A percentile compares a stretch with the other conserved stretches of the same genome.
These are phyloP conservation scores for Pharmacophagus antenor DNA, from an alignment of 2,888 invertebrate species.

Conservation along the genomic window DNA sequence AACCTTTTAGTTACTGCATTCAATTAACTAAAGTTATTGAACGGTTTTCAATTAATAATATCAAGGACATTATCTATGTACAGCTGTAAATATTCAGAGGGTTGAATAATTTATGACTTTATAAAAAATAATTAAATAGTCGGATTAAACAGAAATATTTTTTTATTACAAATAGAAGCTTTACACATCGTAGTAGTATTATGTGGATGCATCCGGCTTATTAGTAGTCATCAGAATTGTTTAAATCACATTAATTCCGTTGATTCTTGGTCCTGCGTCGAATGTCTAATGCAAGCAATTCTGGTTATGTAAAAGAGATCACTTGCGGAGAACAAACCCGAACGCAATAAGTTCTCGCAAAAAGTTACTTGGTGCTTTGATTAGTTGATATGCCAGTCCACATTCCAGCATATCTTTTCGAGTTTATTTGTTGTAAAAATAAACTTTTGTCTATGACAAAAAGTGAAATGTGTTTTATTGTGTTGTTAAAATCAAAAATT, in stretches of 20 bases:
- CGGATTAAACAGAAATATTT: neutral
- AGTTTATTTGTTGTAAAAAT: no score
- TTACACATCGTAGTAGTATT: neutral
- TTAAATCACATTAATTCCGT: slow-evolving; percentile 24
- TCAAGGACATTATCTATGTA: neutral
- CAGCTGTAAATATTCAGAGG: neutral
- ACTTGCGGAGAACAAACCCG: slow-evolving; percentile 1
- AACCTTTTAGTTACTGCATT: no score
- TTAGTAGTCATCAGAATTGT: slow-evolving; percentile 28
- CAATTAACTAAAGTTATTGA: no score
- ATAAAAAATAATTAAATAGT: neutral
- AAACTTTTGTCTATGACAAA: no score
- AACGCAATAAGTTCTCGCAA: no score
- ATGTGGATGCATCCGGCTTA: slow-evolving; percentile 22
- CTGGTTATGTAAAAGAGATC: slow-evolving; percentile 27
- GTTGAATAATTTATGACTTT: neutral
- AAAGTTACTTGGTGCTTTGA: neutral
- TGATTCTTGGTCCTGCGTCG: slow-evolving; percentile 10
- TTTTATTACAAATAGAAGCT: slow-evolving; percentile 3
- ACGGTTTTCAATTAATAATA: neutral
- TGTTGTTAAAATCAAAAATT: no score
- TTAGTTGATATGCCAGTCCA: neutral
- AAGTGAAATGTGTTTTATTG: no score
- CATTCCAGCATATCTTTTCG: no score
- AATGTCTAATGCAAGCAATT: slow-evolving; percentile 24